Conservation (phyloP, 2,113 vertebrate genomes). For the Tupaia tana region DNA sequence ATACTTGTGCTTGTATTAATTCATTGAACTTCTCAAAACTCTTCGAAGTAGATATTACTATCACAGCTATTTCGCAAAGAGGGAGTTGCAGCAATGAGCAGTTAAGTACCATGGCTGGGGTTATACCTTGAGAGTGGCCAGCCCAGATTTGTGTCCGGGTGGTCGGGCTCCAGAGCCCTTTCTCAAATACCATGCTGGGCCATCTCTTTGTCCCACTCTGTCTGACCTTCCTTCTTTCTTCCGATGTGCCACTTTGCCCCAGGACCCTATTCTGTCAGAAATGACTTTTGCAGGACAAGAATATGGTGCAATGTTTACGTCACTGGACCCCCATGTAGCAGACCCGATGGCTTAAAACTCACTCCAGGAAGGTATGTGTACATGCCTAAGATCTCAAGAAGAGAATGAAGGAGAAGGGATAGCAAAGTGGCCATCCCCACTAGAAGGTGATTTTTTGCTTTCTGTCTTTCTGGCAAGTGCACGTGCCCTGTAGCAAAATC, state of each 20-base stretch:
- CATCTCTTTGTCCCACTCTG: background rate
- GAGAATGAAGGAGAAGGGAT: too few species aligned
- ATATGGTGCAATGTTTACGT: too few species aligned
- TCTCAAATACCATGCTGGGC: background rate
- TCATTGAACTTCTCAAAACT: background rate
- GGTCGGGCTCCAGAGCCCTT: background rate
- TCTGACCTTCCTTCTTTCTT: background rate
- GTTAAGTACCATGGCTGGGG: background rate
- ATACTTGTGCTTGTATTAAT: background rate
- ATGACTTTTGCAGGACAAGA: background rate
- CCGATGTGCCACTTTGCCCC: background rate
- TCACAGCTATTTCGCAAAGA: background rate
- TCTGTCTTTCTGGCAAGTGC: too few species aligned
- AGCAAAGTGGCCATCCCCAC: too few species aligned
- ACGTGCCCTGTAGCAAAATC: too few species aligned
- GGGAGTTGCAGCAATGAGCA: background rate
- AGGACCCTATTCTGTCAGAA: background rate
- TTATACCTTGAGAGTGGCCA: background rate
- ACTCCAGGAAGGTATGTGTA: too few species aligned
- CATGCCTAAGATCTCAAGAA: too few species aligned
- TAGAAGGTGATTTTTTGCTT: too few species aligned
- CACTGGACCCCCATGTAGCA: too few species aligned
- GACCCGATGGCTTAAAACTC: too few species aligned
- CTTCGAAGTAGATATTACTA: background rate
- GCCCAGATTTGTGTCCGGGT: background rate